These are phyloP conservation scores for Pimpla rufipes DNA, from an alignment of 2,888 invertebrate genomes.

Conservation along the genomic window DNA sequence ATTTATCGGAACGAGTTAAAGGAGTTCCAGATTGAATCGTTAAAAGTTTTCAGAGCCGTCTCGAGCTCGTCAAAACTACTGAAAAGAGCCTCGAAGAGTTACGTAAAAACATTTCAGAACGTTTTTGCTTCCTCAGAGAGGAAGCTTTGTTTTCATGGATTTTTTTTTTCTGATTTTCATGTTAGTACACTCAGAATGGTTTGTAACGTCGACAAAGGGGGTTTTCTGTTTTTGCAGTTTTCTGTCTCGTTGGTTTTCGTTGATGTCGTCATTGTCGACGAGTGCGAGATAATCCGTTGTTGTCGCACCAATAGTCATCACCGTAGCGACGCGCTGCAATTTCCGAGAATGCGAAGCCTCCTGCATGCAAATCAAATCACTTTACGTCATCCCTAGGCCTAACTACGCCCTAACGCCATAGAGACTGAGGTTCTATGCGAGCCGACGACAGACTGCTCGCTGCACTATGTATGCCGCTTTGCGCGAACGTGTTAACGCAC, in stretches of 20 bases:
- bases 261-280: not conserved
- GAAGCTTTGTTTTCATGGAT: no score
- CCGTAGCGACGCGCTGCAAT: conserved; percentile 20
- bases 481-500: conserved; percentile 29
- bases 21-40: not conserved
- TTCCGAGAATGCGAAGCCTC: conserved; percentile 37
- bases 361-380: conserved; percentile 61
- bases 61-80: not conserved
- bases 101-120: no score
- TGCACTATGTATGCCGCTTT: conserved; percentile 30
- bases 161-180: no score
- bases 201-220: no score
- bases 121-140: no score
- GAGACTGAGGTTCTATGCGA: conserved; percentile 16
- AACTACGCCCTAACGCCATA: conserved; percentile 36
- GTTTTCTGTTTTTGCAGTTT: not conserved
- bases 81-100: no score
- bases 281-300: not conserved
- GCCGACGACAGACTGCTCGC: conserved; percentile 26
- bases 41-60: conserved; percentile 1
- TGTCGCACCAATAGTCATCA: conserved; percentile 20
- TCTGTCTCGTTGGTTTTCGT: not conserved
- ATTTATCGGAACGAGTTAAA: not conserved
- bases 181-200: no score
- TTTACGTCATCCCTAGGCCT: conserved; percentile 53